These are phyloP conservation scores for Tachuris rubrigastra DNA, from an alignment of 2,113 vertebrate genomes.

Conservation along the genomic window DNA sequence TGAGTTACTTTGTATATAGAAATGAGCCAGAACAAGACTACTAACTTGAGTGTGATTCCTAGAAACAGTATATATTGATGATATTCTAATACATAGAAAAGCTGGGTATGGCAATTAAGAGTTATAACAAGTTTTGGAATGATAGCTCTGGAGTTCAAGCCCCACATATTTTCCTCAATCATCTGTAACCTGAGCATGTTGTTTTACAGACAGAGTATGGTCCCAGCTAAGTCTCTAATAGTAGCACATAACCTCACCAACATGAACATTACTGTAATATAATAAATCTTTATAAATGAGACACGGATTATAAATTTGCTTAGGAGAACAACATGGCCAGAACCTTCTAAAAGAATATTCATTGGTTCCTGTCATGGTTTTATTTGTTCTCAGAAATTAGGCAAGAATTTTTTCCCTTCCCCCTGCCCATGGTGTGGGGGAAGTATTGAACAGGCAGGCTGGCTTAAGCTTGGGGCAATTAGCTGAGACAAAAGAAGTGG, in stretches of 20 bases:
- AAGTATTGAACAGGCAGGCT: too few species aligned
- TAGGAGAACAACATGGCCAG: not conserved
- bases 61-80: not conserved
- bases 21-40: not conserved
- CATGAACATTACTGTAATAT: not conserved
- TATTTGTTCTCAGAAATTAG: too few species aligned
- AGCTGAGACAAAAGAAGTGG: too few species aligned
- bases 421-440: too few species aligned
- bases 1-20: not conserved
- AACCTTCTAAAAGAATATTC: not conserved
- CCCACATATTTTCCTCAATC: not conserved
- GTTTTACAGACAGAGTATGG: not conserved
- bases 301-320: not conserved
- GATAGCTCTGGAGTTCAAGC: not conserved
- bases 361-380: too few species aligned
- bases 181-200: not conserved
- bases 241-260: not conserved
- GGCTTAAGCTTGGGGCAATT: too few species aligned
- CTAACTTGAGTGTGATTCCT: not conserved
- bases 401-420: too few species aligned
- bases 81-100: not conserved
- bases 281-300: not conserved
- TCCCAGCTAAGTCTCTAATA: not conserved
- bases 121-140: not conserved
- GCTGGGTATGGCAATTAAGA: not conserved